These are phyloP conservation scores for Dasyurus viverrinus DNA, from an alignment of 2,113 vertebrate genomes.

Conservation along the genomic window DNA sequence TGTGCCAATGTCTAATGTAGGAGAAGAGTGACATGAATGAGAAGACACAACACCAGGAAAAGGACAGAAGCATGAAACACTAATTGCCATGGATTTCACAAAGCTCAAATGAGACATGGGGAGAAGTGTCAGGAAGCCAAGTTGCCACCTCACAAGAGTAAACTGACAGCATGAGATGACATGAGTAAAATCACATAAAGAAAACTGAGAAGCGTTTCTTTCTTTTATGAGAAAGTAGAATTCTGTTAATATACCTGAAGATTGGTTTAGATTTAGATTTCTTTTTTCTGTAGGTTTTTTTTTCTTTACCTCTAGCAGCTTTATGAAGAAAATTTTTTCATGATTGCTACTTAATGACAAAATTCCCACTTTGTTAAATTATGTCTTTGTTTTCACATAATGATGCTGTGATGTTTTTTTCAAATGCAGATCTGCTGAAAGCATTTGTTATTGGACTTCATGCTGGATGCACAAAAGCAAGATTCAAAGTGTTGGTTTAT, in stretches of 20 bases:
- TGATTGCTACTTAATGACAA: background rate
- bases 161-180: conserved; percentile 6
- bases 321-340: background rate
- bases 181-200: background rate
- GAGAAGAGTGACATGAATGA: background rate
- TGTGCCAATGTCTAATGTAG: background rate
- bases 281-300: background rate
- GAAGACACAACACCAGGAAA: background rate
- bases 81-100: background rate
- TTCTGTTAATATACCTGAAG: conserved; percentile 22
- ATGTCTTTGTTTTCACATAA: conserved; percentile 61
- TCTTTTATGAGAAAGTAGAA: conserved; percentile 7
- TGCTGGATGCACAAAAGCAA: background rate
- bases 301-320: conserved; percentile 4
- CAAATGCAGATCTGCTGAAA: conserved; percentile 34
- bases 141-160: conserved; percentile 25
- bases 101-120: background rate
- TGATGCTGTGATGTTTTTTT: conserved; percentile 41
- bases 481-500: background rate
- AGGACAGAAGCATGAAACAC: background rate
- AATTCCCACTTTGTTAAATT: conserved; percentile 66
- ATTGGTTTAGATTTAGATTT: conserved; percentile 34
- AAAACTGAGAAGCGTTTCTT: background rate
- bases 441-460: background rate
- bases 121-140: background rate